Evolutionary conservation across 2,113 vertebrate genomes (phyloP).

Genomic region (Fregetta grallaria): DNA sequence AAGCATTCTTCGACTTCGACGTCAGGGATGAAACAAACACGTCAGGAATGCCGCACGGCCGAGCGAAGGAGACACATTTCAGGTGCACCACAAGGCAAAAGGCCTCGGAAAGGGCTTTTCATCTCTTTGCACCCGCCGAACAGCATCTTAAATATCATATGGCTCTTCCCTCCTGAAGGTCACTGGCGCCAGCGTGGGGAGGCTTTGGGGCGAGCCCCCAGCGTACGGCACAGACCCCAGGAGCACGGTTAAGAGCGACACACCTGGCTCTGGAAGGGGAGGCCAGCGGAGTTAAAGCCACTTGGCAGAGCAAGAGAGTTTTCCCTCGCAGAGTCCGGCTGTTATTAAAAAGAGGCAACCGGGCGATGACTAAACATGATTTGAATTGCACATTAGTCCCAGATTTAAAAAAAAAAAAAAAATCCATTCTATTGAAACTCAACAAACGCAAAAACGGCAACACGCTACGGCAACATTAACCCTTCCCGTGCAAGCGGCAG

Average conservation of each 20-base stretch:
- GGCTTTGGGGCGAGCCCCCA: background rate
- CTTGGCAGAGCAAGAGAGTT: background rate
- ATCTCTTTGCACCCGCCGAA: background rate
- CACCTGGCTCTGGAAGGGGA: background rate
- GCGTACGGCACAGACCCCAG: background rate
- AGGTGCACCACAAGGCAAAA: background rate
- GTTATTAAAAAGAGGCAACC: constrained; percentile 1
- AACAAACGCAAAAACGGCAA: background rate
- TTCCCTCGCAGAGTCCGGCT: background rate
- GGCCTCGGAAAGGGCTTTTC: background rate
- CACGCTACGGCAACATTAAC: background rate
- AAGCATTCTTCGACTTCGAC: background rate
- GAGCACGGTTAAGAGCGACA: background rate
- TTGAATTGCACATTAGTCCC: constrained; percentile 13
- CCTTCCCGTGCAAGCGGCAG: background rate
- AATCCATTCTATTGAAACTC: background rate
- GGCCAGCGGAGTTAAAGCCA: background rate
- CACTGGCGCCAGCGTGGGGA: background rate
- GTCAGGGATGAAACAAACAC: background rate
- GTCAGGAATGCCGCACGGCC: background rate
- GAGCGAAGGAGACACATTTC: background rate
- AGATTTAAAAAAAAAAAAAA: background rate
- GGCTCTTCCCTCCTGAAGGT: background rate
- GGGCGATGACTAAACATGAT: background rate
- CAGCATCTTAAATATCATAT: background rate